These are phyloP conservation scores for Genyomyrus donnyi DNA, from an alignment of 2,113 vertebrate genomes.

Conservation along the genomic window DNA sequence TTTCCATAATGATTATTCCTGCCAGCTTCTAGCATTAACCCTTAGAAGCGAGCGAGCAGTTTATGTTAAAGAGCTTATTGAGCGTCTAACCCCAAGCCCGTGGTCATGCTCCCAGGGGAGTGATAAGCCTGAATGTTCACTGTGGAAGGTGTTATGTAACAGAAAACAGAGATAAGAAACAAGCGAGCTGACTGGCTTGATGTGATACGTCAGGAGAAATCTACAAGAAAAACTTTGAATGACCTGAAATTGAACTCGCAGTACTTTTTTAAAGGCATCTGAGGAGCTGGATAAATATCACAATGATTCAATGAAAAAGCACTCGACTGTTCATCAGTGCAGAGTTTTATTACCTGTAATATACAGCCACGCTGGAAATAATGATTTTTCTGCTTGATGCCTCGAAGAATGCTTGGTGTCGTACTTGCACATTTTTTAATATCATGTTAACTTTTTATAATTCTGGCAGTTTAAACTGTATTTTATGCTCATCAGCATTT, in stretches of 20 bases:
- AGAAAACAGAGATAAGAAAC: neutral
- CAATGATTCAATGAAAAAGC: neutral
- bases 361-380: neutral
- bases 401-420: neutral
- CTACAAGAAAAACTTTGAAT: neutral
- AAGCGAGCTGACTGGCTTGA: neutral
- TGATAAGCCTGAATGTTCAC: neutral
- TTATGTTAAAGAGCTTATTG: neutral
- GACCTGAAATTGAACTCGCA: neutral
- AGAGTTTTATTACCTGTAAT: neutral
- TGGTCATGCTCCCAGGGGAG: neutral
- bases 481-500: neutral
- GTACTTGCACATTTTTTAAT: neutral
- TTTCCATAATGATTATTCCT: neutral
- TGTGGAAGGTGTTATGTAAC: neutral
- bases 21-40: neutral
- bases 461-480: neutral
- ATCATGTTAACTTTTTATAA: neutral
- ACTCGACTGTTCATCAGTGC: neutral
- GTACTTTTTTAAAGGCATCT: neutral
- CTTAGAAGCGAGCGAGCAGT: neutral
- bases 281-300: neutral
- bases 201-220: neutral
- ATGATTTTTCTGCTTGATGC: conserved; percentile 1
- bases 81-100: neutral